phyloP scores from a whole-genome alignment of 2,113 vertebrate genomes.

The Jacana jacana region DNA sequence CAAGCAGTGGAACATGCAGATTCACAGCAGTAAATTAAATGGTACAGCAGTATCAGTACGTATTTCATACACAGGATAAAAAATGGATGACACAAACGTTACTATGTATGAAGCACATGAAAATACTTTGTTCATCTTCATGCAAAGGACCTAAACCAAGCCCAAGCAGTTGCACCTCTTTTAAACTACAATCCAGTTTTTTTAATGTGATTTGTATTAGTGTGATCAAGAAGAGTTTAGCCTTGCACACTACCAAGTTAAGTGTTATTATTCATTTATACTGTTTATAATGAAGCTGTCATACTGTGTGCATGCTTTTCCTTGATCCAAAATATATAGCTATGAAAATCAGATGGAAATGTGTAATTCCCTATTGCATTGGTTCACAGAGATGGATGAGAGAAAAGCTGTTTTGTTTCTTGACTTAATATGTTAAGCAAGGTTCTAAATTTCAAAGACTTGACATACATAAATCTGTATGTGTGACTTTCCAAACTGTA shows the following conservation, averaged over 20 bases:
- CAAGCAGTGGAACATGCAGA: not conserved
- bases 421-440: not conserved
- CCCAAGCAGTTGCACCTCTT: not conserved
- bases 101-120: not conserved
- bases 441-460: not conserved
- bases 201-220: not conserved
- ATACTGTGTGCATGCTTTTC: not conserved
- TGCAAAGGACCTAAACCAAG: not conserved
- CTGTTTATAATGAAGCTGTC: not conserved
- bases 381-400: not conserved
- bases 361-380: not conserved
- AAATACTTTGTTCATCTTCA: not conserved
- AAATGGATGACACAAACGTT: not conserved
- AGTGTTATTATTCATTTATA: not conserved
- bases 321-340: not conserved
- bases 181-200: not conserved
- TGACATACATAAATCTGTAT: not conserved
- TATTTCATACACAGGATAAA: not conserved
- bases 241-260: not conserved
- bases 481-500: not conserved
- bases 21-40: not conserved
- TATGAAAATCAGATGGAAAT: conserved; percentile 7
- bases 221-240: not conserved
- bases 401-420: not conserved
- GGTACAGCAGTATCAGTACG: not conserved